These are phyloP conservation scores for Callyntrura guangdongensis DNA, from an alignment of 2,888 invertebrate genomes.

Conservation along the genomic window DNA sequence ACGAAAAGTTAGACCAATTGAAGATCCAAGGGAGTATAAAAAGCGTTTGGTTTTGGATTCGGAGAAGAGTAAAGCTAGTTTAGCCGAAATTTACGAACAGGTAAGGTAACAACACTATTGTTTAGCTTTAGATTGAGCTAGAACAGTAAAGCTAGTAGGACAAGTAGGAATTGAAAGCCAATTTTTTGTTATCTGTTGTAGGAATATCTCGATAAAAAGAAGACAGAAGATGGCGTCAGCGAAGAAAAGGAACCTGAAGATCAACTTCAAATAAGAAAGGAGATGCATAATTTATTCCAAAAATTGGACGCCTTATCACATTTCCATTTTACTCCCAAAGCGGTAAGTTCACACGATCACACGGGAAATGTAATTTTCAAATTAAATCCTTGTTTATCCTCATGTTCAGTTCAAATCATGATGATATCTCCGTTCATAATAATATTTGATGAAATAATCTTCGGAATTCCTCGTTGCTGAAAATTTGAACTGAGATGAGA, in stretches of 20 bases:
- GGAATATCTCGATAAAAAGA: conserved; percentile 91
- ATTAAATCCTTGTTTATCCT: conserved; percentile 9
- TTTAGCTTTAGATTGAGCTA: too few species aligned
- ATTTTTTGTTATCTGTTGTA: conserved; percentile 85
- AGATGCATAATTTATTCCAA: conserved; percentile 92
- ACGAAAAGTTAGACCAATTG: conserved; percentile 93
- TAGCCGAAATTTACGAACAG: conserved; percentile 97
- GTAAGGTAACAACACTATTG: too few species aligned
- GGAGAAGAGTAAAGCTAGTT: conserved; percentile 96
- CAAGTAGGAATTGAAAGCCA: background rate
- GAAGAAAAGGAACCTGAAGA: conserved; percentile 89
- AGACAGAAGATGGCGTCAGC: conserved; percentile 87
- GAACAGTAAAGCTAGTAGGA: conserved; percentile 88
- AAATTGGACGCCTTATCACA: conserved; percentile 97
- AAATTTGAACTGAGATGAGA: background rate
- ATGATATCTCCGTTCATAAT: conserved; percentile 68
- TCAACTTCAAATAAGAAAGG: conserved; percentile 91
- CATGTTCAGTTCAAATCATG: conserved; percentile 17
- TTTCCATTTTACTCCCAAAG: conserved; percentile 97
- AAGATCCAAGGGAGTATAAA: conserved; percentile 93
- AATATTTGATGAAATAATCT: conserved; percentile 60
- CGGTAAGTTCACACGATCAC: conserved; percentile 87
- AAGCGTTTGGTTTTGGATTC: conserved; percentile 96
- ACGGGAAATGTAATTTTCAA: too few species aligned
- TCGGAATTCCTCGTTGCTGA: conserved; percentile 79